A percentile compares a stretch with the other conserved stretches of the same genome.
Evolutionary conservation across 2,113 vertebrate species (phyloP).

Genomic region (Phalacrocorax pelagicus): DNA sequence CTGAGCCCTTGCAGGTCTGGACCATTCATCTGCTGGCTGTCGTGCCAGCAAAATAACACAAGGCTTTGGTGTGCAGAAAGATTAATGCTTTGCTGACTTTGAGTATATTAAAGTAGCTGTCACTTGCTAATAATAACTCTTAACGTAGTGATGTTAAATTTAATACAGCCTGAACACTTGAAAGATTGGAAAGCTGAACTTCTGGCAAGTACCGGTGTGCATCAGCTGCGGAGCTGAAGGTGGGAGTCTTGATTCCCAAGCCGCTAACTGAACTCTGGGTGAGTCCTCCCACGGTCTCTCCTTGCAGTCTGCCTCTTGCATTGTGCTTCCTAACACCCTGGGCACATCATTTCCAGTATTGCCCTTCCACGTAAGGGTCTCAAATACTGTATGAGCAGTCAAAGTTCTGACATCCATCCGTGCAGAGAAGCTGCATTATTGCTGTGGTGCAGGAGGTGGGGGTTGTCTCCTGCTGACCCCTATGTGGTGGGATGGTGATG

Average conservation of each 20-base stretch:
- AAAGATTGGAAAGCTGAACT: neutral
- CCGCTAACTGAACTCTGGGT: neutral
- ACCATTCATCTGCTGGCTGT: neutral
- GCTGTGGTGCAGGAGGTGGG: neutral
- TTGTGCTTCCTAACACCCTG: neutral
- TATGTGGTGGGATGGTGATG: accelerated
- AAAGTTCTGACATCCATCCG: accelerated
- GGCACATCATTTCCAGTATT: neutral
- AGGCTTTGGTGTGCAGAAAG: neutral
- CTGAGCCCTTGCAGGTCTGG: neutral
- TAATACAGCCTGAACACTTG: neutral
- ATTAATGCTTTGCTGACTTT: neutral
- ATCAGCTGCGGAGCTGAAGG: neutral
- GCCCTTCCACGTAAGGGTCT: neutral
- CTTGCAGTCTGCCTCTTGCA: neutral
- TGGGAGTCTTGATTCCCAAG: neutral
- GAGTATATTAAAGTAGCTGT: neutral
- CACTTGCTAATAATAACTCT: neutral
- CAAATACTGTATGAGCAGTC: neutral
- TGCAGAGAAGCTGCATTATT: neutral
- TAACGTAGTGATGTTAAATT: neutral
- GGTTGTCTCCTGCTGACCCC: too few species aligned
- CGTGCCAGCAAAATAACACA: neutral
- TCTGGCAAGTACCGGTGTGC: neutral
- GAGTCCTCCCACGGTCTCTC: neutral